Base-by-base conservation (phyloP, 92 coral and sea anemone species). In the Epizoanthus ramosus region DNA sequence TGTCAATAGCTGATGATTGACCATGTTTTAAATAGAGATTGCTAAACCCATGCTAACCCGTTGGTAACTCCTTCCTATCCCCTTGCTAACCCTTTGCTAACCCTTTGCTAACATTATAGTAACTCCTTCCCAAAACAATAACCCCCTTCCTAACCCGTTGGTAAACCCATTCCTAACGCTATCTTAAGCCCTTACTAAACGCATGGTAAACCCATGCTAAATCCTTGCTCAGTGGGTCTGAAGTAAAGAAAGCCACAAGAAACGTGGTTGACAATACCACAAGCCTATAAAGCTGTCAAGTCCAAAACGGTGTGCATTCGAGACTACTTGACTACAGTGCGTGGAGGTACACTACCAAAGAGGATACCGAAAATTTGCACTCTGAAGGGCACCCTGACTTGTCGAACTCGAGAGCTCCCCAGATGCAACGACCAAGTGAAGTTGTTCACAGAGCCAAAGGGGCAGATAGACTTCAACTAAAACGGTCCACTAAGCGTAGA, bases 311-410 rank as follows among this genome's bases (percentile, higher is more conserved):
- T 80, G 84, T 45, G 45, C 54, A 22, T 80, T 33, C 21, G 64
- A 56, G 63, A 76, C 45, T 57, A 31, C 45, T 24, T 80, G 14
- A 63, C 21, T 80, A 80, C 68, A 63, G 73, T 60, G 74, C 74
- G 3, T 80, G 84, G 84, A 59, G 43, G 64, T 80, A 80, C 35
- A 57, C 82, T 25, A 76, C 64, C 45, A 76, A 76, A 56, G 82
- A 76, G 6, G 82, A 58, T 33, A 54, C 17, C 6, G 19, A 59
- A 0, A 57, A 76, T 23, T 24, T 76, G 10, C 69, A 76, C 16
- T 76, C 82, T 0, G 31, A 13, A 59, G 33, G 21, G 28, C 71
- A 52, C 52, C 82, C 82, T 21, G 69, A 76, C 50, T 69, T 76
- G 12, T 33, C 69, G 39, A 76, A 76, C 45, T 37, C 1, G 19